Evolutionary conservation across 2,797 vertebrate genomes (phyloP).

Genomic region (Xerus rutilus): DNA sequence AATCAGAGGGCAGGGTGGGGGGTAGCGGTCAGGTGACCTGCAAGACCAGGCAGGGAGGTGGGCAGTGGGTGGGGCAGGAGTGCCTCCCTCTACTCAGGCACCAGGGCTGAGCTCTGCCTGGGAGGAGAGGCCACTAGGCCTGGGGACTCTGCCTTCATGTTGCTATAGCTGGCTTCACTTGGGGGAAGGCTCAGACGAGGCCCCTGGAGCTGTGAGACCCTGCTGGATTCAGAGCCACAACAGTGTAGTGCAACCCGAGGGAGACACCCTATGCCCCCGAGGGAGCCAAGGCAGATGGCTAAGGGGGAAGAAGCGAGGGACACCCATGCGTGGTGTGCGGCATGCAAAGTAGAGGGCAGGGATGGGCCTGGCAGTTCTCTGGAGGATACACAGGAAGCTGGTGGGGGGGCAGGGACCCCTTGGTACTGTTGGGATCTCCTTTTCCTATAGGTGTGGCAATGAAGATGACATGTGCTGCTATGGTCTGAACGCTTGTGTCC

Average conservation of each 20-base stretch:
- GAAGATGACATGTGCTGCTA: neutral
- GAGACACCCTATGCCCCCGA: neutral
- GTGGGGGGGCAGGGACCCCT: neutral
- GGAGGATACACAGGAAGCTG: neutral
- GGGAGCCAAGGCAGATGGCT: neutral
- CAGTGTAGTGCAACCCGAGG: rapidly evolving
- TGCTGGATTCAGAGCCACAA: neutral
- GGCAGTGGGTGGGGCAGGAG: neutral
- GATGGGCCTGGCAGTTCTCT: neutral
- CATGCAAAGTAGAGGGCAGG: rapidly evolving
- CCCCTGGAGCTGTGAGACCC: neutral
- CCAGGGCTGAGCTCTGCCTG: neutral
- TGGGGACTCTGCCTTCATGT: neutral
- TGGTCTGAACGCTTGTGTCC: neutral
- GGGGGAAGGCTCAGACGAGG: neutral
- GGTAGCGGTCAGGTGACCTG: neutral
- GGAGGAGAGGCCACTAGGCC: neutral
- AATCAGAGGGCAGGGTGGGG: neutral
- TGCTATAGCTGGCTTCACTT: neutral
- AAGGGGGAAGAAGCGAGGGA: neutral
- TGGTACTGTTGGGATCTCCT: neutral
- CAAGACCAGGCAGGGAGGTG: neutral
- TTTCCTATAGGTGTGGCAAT: neutral
- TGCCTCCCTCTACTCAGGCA: neutral
- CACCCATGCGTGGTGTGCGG: rapidly evolving